A percentile compares a stretch with the other conserved stretches of the same genome.
Conservation (phyloP, 2,888 invertebrate species). For the Aplocera efformata region DNA sequence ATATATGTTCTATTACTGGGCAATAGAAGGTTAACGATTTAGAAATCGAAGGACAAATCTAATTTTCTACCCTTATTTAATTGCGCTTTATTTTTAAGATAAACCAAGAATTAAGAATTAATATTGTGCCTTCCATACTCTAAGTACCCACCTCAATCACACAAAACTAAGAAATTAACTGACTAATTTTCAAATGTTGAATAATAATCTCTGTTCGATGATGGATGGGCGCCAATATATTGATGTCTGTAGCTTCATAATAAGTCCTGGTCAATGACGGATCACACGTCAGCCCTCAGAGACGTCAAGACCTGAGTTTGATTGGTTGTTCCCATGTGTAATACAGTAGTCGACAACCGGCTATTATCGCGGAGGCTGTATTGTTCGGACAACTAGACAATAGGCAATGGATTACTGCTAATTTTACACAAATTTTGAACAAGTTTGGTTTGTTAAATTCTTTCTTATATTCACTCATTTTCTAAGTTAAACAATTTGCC, state of each 20-base stretch:
- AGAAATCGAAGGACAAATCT: too few relatives aligned
- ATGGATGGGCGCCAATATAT: slow-evolving; percentile 66
- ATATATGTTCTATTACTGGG: too few relatives aligned
- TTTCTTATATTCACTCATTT: too few relatives aligned
- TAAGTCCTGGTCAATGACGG: slow-evolving; percentile 49
- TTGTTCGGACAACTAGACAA: slow-evolving; percentile 59
- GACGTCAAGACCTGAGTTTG: slow-evolving; percentile 73
- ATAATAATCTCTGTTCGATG: slow-evolving; percentile 52
- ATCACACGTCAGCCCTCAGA: slow-evolving; percentile 63
- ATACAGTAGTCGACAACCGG: slow-evolving; percentile 69
- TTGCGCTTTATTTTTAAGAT: too few relatives aligned
- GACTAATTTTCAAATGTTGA: slow-evolving; percentile 55
- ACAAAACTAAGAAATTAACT: slow-evolving; percentile 45
- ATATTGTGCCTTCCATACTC: too few relatives aligned
- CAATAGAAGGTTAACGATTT: too few relatives aligned
- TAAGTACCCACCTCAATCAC: too few relatives aligned
- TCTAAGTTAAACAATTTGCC: too few relatives aligned
- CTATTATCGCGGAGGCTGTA: slow-evolving; percentile 55
- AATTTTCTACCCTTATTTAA: too few relatives aligned
- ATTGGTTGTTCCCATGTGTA: slow-evolving; percentile 80
- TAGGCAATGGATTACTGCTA: slow-evolving; percentile 36
- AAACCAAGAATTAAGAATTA: too few relatives aligned
- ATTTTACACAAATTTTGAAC: slow-evolving; percentile 23
- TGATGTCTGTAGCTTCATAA: slow-evolving; percentile 38
- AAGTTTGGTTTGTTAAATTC: neutral